These are phyloP conservation scores for Botia almorhae DNA, from an alignment of 2,797 vertebrate genomes.

Conservation along the genomic window DNA sequence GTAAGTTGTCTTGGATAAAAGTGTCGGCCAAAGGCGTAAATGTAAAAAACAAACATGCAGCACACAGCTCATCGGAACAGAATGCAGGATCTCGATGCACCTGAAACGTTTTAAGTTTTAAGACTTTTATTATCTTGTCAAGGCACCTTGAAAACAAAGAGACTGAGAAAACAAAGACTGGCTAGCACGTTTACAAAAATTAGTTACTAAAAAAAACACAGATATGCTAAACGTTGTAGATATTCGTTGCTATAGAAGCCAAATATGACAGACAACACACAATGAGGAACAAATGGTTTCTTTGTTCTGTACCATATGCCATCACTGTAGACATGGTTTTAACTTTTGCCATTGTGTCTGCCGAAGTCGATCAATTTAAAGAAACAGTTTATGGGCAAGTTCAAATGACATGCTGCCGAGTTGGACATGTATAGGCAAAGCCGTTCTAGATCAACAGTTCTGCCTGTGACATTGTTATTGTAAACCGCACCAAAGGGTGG, in stretches of 20 bases:
- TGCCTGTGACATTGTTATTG: slow-evolving; percentile 19
- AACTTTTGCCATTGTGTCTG: slow-evolving; percentile 23
- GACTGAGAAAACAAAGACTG: background rate
- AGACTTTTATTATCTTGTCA: no score
- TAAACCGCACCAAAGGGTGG: slow-evolving; percentile 24
- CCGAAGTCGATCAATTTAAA: background rate
- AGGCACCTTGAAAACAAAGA: background rate
- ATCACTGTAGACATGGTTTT: slow-evolving; percentile 8
- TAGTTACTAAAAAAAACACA: background rate
- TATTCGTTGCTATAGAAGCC: background rate
- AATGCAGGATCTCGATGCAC: no score
- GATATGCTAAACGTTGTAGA: background rate
- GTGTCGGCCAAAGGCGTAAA: no score
- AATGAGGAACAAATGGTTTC: slow-evolving; percentile 25
- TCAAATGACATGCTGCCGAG: slow-evolving; percentile 24
- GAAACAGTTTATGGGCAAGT: slow-evolving; percentile 26
- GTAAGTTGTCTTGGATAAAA: no score
- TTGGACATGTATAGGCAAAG: slow-evolving; percentile 3
- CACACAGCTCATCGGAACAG: no score
- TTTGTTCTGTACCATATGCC: slow-evolving; percentile 20
- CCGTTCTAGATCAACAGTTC: slow-evolving; percentile 21
- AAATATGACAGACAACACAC: slow-evolving; percentile 5
- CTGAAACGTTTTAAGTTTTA: no score
- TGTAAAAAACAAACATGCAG: no score
- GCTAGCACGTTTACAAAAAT: background rate